phyloP scores from a whole-genome alignment of 2,888 invertebrate species.

The Atethmia centrago region DNA sequence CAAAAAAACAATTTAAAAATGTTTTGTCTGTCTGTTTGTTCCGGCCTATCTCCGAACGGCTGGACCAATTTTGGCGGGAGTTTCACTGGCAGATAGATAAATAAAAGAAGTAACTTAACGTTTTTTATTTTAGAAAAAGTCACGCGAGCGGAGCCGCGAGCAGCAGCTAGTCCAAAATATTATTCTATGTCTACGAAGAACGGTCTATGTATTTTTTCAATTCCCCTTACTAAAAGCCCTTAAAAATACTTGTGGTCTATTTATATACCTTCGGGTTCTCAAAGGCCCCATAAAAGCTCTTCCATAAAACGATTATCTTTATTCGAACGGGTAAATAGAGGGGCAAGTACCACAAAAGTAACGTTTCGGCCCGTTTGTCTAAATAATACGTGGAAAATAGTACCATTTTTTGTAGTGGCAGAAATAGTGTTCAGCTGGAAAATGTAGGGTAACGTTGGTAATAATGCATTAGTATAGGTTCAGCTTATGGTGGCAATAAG shows the following conservation, averaged over 20 bases:
- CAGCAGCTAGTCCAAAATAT: too few relatives aligned
- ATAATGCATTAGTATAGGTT: constrained; percentile 27
- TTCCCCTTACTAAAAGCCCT: constrained; percentile 16
- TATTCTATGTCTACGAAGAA: not conserved
- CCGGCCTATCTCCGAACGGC: too few relatives aligned
- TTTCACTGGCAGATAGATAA: too few relatives aligned
- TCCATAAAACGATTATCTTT: constrained; percentile 52
- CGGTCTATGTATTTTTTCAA: constrained; percentile 14
- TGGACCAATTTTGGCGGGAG: too few relatives aligned
- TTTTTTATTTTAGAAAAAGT: too few relatives aligned
- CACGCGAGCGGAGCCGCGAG: too few relatives aligned
- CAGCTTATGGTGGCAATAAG: not conserved
- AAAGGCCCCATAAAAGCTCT: constrained; percentile 35
- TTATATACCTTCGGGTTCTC: constrained; percentile 40
- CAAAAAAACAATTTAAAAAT: too few relatives aligned
- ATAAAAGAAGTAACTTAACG: too few relatives aligned
- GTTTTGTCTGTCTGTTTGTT: too few relatives aligned
- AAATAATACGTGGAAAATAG: constrained; percentile 44
- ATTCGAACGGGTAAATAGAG: constrained; percentile 32
- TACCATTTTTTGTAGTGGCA: constrained; percentile 47
- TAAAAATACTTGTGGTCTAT: constrained; percentile 35
- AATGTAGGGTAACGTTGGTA: constrained; percentile 20
- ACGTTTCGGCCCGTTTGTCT: constrained; percentile 24
- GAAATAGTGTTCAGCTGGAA: constrained; percentile 15
- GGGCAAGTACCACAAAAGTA: constrained; percentile 33